Evolutionary conservation across 1,140 invertebrate genomes (phyloP), one percentile per base, ranked within the genome.

Genomic region (Heliothis subflexa): DNA sequence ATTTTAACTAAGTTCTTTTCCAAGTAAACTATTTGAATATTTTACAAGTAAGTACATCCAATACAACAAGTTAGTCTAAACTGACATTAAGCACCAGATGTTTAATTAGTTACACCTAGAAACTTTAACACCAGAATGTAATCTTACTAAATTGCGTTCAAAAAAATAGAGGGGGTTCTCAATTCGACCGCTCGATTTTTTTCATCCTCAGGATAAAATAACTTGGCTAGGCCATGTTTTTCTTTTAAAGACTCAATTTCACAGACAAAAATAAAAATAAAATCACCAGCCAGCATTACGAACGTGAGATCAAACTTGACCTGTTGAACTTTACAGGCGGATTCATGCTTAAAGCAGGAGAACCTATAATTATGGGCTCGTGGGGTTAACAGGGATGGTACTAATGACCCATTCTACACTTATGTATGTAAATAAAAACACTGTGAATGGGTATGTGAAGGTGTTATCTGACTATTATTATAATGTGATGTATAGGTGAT

Each of bases 321-420:
- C 61, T 64, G 11, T 64, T 64, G 61, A 64, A 47, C 61, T n/a
- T 16, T 33, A 16, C 1, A 7, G 54, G 21, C 55, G 18, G 18
- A 57, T 21, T 25, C 55, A 25, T 57, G 10, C 61, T 18, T 47
- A 18, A 16, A 12, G 7, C n/a, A n/a, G 11, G 61, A 57, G 55
- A 47, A 64, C 61, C 61, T 16, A 45, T 64, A 64, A 64, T 64
- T 64, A 64, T n/a, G 28, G 45, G 16, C n/a, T 18, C 18, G 33
- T 45, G 18, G 61, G 61, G 61, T 47, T 64, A 64, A 64, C 61
- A 18, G 40, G 61, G 61, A 47, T 64, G 40, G 16, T 64, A 64
- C 61, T 47, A 64, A 47, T 64, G 40, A 11, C n/a, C 40, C 40
- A 64, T 40, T 47, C 40, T 16, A 21, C 18, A 61, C 14, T n/a